Evolutionary conservation across 1,140 invertebrate genomes (phyloP).

Genomic region (Leptopilina boulardi): DNA sequence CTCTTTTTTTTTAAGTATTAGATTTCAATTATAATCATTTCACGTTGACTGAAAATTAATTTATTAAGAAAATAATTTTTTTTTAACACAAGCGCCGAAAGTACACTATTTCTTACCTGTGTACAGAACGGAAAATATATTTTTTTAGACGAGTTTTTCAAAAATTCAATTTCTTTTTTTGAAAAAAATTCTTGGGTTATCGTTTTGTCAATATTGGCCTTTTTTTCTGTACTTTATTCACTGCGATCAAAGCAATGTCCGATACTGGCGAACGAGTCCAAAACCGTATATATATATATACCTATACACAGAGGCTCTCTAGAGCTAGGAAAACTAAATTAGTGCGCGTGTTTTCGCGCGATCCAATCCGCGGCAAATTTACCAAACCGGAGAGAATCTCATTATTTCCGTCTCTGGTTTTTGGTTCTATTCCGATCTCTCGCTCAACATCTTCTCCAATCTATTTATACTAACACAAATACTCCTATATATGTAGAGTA

Average conservation of each 20-base stretch:
- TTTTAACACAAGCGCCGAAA: too few species aligned
- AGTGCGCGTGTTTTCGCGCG: constrained; percentile 65
- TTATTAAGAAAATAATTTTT: too few species aligned
- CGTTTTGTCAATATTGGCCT: constrained; percentile 20
- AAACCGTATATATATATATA: neutral
- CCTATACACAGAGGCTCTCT: constrained; percentile 17
- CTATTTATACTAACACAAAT: neutral
- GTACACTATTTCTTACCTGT: too few species aligned
- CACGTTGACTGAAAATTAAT: too few species aligned
- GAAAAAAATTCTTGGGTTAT: neutral
- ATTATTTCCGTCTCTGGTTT: constrained; percentile 60
- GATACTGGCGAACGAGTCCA: constrained; percentile 38
- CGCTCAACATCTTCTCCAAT: constrained; percentile 19
- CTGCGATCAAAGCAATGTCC: constrained; percentile 52
- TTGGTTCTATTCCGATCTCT: constrained; percentile 54
- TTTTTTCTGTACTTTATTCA: constrained; percentile 44
- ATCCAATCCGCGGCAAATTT: constrained; percentile 63
- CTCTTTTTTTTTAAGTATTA: too few species aligned
- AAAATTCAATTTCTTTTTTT: too few species aligned
- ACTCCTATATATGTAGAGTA: too few species aligned
- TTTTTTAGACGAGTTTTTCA: too few species aligned
- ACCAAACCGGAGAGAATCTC: constrained; percentile 59
- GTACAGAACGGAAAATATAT: too few species aligned
- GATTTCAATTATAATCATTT: too few species aligned
- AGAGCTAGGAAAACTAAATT: constrained; percentile 55